Evolutionary conservation across 1,140 invertebrate species (phyloP).

Genomic region (Agrilus planipennis): DNA sequence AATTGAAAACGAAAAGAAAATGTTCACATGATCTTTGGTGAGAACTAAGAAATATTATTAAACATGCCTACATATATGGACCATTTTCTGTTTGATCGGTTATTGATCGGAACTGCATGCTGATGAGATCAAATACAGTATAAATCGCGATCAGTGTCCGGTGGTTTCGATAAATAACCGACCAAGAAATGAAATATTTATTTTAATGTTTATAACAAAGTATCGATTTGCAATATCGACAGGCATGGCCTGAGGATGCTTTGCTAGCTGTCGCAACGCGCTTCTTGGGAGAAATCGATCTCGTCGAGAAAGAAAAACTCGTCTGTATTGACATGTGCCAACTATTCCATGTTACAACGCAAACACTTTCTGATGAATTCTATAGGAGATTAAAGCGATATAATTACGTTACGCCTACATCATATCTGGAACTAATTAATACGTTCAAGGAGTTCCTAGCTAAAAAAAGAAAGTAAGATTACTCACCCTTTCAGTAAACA

Average conservation of each 20-base stretch:
- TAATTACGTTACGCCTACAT: conserved; percentile 90
- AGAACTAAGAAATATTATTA: too few relatives aligned
- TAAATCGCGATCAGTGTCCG: too few relatives aligned
- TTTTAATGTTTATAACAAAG: too few relatives aligned
- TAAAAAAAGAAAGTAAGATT: conserved; percentile 57
- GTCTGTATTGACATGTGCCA: conserved; percentile 81
- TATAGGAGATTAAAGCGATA: conserved; percentile 55
- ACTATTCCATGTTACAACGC: conserved; percentile 77
- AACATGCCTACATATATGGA: too few relatives aligned
- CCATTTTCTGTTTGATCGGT: too few relatives aligned
- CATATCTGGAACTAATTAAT: conserved; percentile 84
- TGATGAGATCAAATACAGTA: too few relatives aligned
- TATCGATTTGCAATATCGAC: too few relatives aligned
- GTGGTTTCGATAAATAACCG: too few relatives aligned
- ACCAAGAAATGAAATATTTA: too few relatives aligned
- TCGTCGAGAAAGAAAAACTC: conserved; percentile 55
- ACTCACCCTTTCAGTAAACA: neutral
- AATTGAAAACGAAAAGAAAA: too few relatives aligned
- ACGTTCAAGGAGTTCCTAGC: conserved; percentile 77
- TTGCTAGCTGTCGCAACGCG: conserved; percentile 79
- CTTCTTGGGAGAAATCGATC: conserved; percentile 77
- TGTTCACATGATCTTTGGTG: too few relatives aligned
- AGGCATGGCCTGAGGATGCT: conserved; percentile 90
- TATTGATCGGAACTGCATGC: too few relatives aligned
- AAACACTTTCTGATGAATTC: conserved; percentile 63